These are phyloP conservation scores for Anodontia alba DNA, from an alignment of 2,888 invertebrate genomes.

Conservation along the genomic window DNA sequence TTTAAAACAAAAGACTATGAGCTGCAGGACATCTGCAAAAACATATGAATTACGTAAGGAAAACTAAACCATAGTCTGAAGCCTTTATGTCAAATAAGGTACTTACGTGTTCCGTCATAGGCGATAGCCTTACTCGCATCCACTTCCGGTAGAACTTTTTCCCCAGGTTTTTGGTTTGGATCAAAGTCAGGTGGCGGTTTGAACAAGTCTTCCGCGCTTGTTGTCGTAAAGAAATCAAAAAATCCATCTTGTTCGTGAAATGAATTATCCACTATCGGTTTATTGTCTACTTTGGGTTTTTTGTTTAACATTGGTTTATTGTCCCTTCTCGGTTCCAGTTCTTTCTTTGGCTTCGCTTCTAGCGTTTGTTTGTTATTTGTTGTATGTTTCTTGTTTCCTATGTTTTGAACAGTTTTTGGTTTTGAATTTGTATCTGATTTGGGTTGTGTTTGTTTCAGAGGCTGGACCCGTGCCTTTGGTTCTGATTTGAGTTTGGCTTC, in stretches of 20 bases:
- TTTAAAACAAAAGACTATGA: too few relatives aligned
- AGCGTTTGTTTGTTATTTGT: too few relatives aligned
- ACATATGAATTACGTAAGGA: too few relatives aligned
- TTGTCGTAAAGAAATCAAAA: background rate
- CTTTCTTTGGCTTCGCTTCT: too few relatives aligned
- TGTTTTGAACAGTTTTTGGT: too few relatives aligned
- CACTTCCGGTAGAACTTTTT: slow-evolving; percentile 45
- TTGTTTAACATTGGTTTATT: background rate
- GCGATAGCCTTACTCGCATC: slow-evolving; percentile 33
- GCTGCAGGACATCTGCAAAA: too few relatives aligned
- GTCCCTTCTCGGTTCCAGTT: too few relatives aligned
- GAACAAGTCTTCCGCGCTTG: slow-evolving; percentile 3
- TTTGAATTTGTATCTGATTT: too few relatives aligned
- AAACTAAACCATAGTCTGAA: too few relatives aligned
- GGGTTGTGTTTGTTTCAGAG: too few relatives aligned
- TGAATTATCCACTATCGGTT: background rate
- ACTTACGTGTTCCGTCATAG: slow-evolving; percentile 52
- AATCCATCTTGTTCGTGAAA: background rate
- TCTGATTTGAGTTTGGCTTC: background rate
- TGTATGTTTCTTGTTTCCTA: too few relatives aligned
- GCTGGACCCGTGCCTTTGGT: background rate
- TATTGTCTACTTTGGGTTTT: background rate
- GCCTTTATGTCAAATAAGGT: too few relatives aligned
- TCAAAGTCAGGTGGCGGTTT: slow-evolving; percentile 44
- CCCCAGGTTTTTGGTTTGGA: slow-evolving; percentile 23